Evolutionary conservation across 2,888 invertebrate species (phyloP), one percentile per base, ranked within the genome.

Genomic region (Dasysyrphus albostriatus): DNA sequence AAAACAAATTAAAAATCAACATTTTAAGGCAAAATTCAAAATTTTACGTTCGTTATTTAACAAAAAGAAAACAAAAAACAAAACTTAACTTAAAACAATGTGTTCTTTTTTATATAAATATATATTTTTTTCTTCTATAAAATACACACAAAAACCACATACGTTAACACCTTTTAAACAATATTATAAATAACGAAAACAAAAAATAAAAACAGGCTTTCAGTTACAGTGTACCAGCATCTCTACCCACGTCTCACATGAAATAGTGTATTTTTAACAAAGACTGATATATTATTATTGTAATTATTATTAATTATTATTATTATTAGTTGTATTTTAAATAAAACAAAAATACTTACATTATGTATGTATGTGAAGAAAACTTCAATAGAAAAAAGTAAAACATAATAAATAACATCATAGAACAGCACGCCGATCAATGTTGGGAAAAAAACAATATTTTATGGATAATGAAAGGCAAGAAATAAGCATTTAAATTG

Each of bases 261-360:
- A 88, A 88, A 88, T 88, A 88, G 88, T 88, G 79, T 88, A 88
- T 80, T 88, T 67, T 75, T 78, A 88, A 88, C 69, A 74, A 88
- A 88, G 88, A 88, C 88, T 88, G 88, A 88, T 88, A 67, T 87
- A 88, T 88, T 88, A 88, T 88, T 88, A 85, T 77, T 85, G 70
- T 85, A 69, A 75, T 70, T 81, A 85, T 81, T 85, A 82, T 82
- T 77, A 76, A 87, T 81, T 81, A 75, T 79, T 78, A 88, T 88
- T 83, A 88, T 88, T 83, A 88, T 88, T 49, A 83, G 83, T 88
- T 88, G 49, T 88, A 67, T 49, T 49, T 67, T 34, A 29, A 37
- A 67, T 39, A 76, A 69, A 69, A 63, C 7, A 72, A 44, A 59
- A 76, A 39, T n/a, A n/a, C n/a, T n/a, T n/a, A n/a, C n/a, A n/a